Percentiles rank a stretch among this genome's conserved stretches.
Conservation (phyloP, 2,113 vertebrate species). For the Coryphaenoides rupestris region DNA sequence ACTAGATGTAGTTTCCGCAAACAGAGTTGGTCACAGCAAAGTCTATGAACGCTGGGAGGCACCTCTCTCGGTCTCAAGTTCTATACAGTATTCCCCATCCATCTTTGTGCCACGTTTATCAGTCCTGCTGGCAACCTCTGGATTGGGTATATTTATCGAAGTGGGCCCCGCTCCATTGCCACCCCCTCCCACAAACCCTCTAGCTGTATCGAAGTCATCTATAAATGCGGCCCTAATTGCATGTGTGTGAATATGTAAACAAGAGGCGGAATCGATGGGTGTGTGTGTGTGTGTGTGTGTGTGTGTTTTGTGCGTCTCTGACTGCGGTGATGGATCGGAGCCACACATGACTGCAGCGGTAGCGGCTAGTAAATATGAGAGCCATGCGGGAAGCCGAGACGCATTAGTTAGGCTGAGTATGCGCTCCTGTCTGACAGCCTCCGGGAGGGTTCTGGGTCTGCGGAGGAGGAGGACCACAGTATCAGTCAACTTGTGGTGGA, state of each 20-base stretch:
- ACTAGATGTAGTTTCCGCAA: too few relatives aligned
- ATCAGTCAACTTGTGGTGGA: slow-evolving; percentile 5
- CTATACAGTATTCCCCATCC: slow-evolving; percentile 16
- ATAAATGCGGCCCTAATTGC: slow-evolving; percentile 65
- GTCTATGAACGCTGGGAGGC: slow-evolving; percentile 16
- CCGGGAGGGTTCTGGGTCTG: neutral
- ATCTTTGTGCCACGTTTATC: slow-evolving; percentile 50
- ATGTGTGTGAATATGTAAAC: slow-evolving; percentile 68
- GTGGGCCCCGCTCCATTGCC: slow-evolving; percentile 34
- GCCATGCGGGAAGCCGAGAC: neutral
- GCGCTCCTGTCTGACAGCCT: slow-evolving; percentile 49
- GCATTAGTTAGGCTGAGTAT: slow-evolving; percentile 43
- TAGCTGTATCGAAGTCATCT: slow-evolving; percentile 40
- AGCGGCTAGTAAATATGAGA: slow-evolving; percentile 31
- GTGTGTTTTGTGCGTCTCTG: slow-evolving; percentile 44
- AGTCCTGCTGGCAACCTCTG: slow-evolving; percentile 39
- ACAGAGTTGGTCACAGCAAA: neutral
- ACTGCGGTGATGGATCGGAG: slow-evolving; percentile 56
- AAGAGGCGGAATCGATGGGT: slow-evolving; percentile 54
- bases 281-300: too few relatives aligned
- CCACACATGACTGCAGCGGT: slow-evolving; percentile 34
- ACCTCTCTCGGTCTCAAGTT: slow-evolving; percentile 36
- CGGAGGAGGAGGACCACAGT: slow-evolving; percentile 38
- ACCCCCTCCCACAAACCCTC: slow-evolving; percentile 27
- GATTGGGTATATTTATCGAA: slow-evolving; percentile 49